Base-by-base conservation (phyloP, 2,113 vertebrate genomes). In the Calonectris borealis region DNA sequence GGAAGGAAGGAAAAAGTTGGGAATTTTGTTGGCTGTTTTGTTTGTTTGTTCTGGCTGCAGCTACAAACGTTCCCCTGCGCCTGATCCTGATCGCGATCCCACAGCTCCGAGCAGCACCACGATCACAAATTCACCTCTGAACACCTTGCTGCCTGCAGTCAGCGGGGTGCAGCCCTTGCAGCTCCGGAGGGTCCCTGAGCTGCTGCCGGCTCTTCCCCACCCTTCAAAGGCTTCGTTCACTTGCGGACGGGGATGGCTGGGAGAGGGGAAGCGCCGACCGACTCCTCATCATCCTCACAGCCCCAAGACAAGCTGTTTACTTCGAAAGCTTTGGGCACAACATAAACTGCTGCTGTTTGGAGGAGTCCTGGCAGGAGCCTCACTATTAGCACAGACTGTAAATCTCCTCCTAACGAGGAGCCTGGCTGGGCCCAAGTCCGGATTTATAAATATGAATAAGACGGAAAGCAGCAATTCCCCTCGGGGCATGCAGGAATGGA, bases 361-460 rank as follows among this genome's bases (percentile, higher is more conserved):
- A 65, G 42, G n/a, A 83, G 71, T 15, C 83, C 80, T 77, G 86
- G 87, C 69, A 81, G 62, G 48, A 68, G 38, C 46, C 48, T 24
- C 0, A 1, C 71, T 24, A 0, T 49, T 57, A 83, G 36, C 71
- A 31, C 5, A 7, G 34, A 16, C 10, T 6, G 3, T 66, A 73
- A 69, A 91, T 78, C 86, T 65, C 60, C 61, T 60, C 48, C 66
- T 82, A 73, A 81, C 13, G 4, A 82, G 34, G 62, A 80, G 49
- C n/a, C 61, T 12, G 69, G 62, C 62, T 36, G 9, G 31, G 65
- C 48, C 31, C 83, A 48, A 51, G 64, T 46, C 48, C 6, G 65
- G 20, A 61, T 77, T 94, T 86, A 72, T 90, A 84, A 85, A 85
- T 73, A 92, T 36, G 88, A 94, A 87, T 89, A 88, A 65, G 85